phyloP scores from a whole-genome alignment of 2,888 invertebrate species.

The Ophioninae sp. region DNA sequence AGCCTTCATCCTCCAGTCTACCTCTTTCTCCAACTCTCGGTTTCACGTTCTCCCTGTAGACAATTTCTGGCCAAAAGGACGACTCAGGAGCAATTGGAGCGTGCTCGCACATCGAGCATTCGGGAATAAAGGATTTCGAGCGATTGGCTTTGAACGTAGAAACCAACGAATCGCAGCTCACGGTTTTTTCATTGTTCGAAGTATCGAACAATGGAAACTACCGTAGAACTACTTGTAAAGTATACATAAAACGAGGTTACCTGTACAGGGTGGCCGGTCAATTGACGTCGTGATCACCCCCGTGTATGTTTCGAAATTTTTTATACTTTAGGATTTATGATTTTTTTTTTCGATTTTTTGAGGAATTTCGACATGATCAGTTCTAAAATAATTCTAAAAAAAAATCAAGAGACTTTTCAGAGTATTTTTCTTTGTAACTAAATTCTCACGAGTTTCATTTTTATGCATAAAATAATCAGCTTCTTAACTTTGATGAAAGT shows the following conservation, averaged over 20 bases:
- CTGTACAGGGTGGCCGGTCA: too few species aligned
- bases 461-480: too few species aligned
- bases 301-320: too few species aligned
- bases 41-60: background rate
- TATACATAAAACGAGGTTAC: conserved; percentile 3
- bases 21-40: conserved; percentile 7
- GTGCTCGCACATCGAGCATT: conserved; percentile 57
- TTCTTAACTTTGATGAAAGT: too few species aligned
- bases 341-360: too few species aligned
- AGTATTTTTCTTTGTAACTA: too few species aligned
- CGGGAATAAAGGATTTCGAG: conserved; percentile 75
- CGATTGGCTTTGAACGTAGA: conserved; percentile 74
- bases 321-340: too few species aligned
- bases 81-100: conserved; percentile 34
- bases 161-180: conserved; percentile 67
- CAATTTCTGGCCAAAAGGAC: conserved; percentile 18
- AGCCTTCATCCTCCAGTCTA: conserved; percentile 17
- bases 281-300: too few species aligned
- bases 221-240: conserved; percentile 39
- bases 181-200: conserved; percentile 67
- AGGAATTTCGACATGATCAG: too few species aligned
- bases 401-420: too few species aligned
- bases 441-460: too few species aligned
- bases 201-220: conserved; percentile 49
- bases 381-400: too few species aligned